Percentiles rank a stretch among this genome's conserved stretches.
Evolutionary conservation across 2,888 invertebrate genomes (phyloP).

Genomic region (Diloba caeruleocephala): DNA sequence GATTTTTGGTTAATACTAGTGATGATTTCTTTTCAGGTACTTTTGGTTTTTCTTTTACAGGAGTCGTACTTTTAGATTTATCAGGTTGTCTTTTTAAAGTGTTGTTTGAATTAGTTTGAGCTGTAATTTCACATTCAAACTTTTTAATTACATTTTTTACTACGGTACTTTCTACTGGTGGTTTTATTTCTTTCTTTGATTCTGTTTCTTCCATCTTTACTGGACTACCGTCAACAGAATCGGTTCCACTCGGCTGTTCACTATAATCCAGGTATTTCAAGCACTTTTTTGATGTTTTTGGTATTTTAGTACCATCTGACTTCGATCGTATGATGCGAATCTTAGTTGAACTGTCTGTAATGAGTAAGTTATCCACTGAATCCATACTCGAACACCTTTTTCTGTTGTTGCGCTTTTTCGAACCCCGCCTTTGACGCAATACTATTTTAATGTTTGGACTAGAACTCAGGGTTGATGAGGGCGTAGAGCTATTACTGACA

Average conservation of each 20-base stretch:
- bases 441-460: conserved; percentile 87
- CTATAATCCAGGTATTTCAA: conserved; percentile 76
- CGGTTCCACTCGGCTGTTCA: conserved; percentile 78
- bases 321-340: conserved; percentile 81
- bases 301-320: conserved; percentile 83
- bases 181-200: conserved; percentile 53
- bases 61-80: conserved; percentile 67
- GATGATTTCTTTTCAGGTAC: conserved; percentile 90
- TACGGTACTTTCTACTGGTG: conserved; percentile 67
- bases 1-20: conserved; percentile 85
- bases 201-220: conserved; percentile 60
- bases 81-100: conserved; percentile 80
- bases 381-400: conserved; percentile 87
- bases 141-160: conserved; percentile 85
- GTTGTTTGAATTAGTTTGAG: conserved; percentile 69
- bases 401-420: conserved; percentile 83
- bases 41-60: conserved; percentile 87
- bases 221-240: conserved; percentile 79
- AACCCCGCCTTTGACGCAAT: conserved; percentile 78
- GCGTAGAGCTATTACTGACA: conserved; percentile 81
- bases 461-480: conserved; percentile 82
- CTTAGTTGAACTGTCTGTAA: conserved; percentile 72
- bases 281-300: conserved; percentile 80
- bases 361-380: conserved; percentile 79
- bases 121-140: conserved; percentile 85